phyloP scores from a whole-genome alignment of 2,888 invertebrate genomes.

The Autographa gamma region DNA sequence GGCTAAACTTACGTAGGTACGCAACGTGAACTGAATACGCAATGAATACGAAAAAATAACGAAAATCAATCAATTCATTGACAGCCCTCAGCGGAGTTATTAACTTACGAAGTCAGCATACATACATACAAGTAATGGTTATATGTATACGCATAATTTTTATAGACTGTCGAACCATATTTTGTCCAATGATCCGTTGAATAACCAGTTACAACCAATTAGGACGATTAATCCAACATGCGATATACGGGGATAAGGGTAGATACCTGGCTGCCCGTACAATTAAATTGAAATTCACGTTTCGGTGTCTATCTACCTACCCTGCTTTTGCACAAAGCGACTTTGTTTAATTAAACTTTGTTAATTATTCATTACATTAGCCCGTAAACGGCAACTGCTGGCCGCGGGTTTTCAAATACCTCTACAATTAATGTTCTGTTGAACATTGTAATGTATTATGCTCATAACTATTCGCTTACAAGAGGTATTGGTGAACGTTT shows the following conservation, averaged over 20 bases:
- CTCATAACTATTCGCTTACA: neutral
- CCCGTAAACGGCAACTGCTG: slow-evolving; percentile 1
- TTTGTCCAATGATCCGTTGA: slow-evolving; percentile 13
- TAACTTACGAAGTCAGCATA: neutral
- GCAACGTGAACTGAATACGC: slow-evolving; percentile 16
- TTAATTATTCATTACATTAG: slow-evolving; percentile 33
- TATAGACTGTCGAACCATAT: slow-evolving; percentile 4
- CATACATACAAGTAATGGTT: neutral
- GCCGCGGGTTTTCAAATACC: neutral
- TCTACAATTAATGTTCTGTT: neutral
- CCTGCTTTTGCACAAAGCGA: slow-evolving; percentile 63
- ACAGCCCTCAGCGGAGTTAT: slow-evolving; percentile 4
- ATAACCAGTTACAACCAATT: slow-evolving; percentile 47
- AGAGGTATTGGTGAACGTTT: neutral
- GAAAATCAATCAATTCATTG: slow-evolving; percentile 4
- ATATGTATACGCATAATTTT: neutral
- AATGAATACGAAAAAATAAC: neutral
- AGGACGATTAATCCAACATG: slow-evolving; percentile 52
- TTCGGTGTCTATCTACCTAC: slow-evolving; percentile 63
- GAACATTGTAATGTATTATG: neutral
- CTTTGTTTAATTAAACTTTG: slow-evolving; percentile 69
- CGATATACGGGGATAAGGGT: slow-evolving; percentile 50
- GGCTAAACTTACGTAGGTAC: slow-evolving; percentile 41
- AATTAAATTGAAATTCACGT: slow-evolving; percentile 72
- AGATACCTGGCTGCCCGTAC: slow-evolving; percentile 64